phyloP scores from a whole-genome alignment of 2,113 vertebrate species.

The Chaetorhynchus papuensis region DNA sequence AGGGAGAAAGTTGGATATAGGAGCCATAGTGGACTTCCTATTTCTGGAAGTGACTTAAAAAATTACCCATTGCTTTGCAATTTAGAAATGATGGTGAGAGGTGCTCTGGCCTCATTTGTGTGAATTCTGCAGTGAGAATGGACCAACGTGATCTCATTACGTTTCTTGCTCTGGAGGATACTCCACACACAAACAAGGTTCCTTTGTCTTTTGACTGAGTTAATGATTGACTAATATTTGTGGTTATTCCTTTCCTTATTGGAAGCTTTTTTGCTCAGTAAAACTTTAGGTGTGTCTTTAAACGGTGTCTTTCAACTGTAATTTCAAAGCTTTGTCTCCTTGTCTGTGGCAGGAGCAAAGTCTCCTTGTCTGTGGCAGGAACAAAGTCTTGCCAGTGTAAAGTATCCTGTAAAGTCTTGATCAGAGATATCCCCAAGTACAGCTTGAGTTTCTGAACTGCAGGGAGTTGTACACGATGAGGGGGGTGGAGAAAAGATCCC shows the following conservation, averaged over 20 bases:
- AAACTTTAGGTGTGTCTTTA: neutral
- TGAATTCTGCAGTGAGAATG: neutral
- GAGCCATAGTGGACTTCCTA: accelerated
- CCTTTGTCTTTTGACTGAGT: neutral
- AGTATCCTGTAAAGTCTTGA: neutral
- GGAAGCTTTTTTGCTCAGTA: neutral
- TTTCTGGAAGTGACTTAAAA: neutral
- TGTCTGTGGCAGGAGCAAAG: neutral
- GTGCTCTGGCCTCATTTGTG: neutral
- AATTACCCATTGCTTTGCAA: neutral
- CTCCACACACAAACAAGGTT: neutral
- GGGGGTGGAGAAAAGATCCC: neutral
- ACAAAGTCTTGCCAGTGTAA: neutral
- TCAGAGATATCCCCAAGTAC: neutral
- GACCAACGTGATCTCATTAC: accelerated
- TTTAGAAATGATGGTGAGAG: neutral
- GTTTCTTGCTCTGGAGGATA: neutral
- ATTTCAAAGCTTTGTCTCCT: neutral
- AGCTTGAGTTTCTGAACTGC: neutral
- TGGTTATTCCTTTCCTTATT: neutral
- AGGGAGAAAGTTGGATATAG: neutral
- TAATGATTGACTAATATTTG: neutral
- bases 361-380: neutral
- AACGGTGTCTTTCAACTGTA: neutral
- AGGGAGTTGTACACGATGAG: neutral